Percentiles rank a stretch among this genome's conserved stretches.
These are phyloP conservation scores for Cepaea hortensis DNA, from an alignment of 2,888 invertebrate genomes.

Conservation along the genomic window DNA sequence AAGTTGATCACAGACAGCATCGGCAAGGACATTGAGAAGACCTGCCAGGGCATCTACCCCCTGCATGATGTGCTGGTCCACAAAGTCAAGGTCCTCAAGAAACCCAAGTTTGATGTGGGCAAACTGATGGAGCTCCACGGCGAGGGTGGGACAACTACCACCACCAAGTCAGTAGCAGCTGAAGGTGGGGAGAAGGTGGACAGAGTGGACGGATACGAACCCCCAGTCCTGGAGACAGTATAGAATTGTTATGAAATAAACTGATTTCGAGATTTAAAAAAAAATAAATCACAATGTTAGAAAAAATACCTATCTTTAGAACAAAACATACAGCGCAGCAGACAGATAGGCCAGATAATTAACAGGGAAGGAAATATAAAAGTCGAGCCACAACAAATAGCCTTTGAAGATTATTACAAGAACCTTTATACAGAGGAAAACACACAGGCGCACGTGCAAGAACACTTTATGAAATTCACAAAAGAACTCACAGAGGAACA, in stretches of 20 bases:
- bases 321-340: no score
- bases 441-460: no score
- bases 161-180: slow-evolving; percentile 57
- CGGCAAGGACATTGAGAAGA: slow-evolving; percentile 98
- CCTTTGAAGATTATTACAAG: no score
- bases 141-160: slow-evolving; percentile 80
- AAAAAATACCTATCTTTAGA: no score
- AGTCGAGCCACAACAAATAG: no score
- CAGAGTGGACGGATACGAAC: slow-evolving; percentile 78
- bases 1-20: slow-evolving; percentile 98
- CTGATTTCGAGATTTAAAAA: background rate
- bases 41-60: slow-evolving; percentile 96
- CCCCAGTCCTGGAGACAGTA: slow-evolving; percentile 85
- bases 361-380: no score
- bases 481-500: no score
- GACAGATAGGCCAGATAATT: no score
- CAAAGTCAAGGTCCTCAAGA: slow-evolving; percentile 98
- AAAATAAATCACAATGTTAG: no score
- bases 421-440: no score
- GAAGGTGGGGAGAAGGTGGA: slow-evolving; percentile 76
- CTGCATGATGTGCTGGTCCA: slow-evolving; percentile 98
- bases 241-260: slow-evolving; percentile 77
- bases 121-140: slow-evolving; percentile 97
- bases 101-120: slow-evolving; percentile 96
- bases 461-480: no score